Evolutionary conservation across 2,797 vertebrate species (phyloP).

Genomic region (Aselliscus stoliczkanus): DNA sequence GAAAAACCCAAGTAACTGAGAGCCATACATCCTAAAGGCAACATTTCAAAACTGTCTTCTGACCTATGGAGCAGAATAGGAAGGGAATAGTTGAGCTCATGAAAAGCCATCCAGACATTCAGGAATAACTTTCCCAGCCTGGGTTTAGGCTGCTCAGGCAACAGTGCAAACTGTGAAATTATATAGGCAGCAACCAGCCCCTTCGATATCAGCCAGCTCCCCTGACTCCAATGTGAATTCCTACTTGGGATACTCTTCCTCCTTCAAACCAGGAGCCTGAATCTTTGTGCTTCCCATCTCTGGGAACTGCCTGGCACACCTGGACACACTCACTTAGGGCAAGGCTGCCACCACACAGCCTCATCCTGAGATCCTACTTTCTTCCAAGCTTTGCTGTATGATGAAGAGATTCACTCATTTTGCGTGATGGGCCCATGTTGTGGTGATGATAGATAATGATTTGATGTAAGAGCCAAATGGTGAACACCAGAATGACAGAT

Average conservation of each 20-base stretch:
- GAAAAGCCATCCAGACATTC: not conserved
- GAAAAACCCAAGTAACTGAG: not conserved
- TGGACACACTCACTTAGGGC: not conserved
- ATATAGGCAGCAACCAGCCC: not conserved
- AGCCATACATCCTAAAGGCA: not conserved
- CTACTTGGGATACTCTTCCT: not conserved
- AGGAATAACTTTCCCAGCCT: not conserved
- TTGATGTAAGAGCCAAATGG: not conserved
- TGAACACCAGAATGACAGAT: no score
- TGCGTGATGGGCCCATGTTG: accelerated
- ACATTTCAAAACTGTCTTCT: not conserved
- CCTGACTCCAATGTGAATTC: not conserved
- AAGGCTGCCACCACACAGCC: not conserved
- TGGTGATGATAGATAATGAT: not conserved
- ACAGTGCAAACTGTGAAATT: not conserved
- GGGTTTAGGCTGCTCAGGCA: not conserved
- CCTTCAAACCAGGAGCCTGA: not conserved
- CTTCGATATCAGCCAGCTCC: not conserved
- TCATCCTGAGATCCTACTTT: not conserved
- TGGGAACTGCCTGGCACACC: accelerated
- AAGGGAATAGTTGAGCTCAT: not conserved
- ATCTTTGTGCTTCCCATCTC: not conserved
- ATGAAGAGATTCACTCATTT: not conserved
- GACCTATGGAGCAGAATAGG: not conserved
- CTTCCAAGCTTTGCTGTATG: not conserved